Evolutionary conservation across 2,888 invertebrate genomes (phyloP), one percentile per base, ranked within the genome.

Genomic region (Hoplodrina blanda): DNA sequence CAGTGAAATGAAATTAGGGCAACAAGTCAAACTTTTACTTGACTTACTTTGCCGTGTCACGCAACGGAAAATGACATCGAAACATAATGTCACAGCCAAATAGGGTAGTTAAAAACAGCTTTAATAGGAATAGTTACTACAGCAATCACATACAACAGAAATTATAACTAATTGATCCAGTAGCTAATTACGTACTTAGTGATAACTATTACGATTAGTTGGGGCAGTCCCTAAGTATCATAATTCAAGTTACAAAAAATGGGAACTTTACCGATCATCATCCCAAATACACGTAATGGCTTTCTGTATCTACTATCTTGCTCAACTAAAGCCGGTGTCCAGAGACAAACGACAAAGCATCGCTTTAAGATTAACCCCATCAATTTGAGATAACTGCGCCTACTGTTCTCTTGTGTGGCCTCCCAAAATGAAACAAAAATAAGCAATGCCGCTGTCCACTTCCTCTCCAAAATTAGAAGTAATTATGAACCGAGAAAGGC

Each of bases 1-100:
- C 89, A 91, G 82, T 89, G 85, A 92, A 94, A 91, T 90, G 87
- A 93, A 94, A 95, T 94, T 92, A 92, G 93, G 93, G 90, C 90
- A 92, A 92, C 91, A 93, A 92, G 91, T 91, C 92, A 90, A 93
- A 93, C 86, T 92, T 92, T 90, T 85, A 84, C 85, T 89, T 94
- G 94, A 94, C 90, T 94, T 93, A 95, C 92, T 91, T 91, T 87
- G 79, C 83, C 80, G 82, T 83, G 90, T 91, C 95, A 95, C 95
- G 95, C 95, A 89, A 94, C 79, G 75, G 81, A 83, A 86, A 91
- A 91, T 88, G 90, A 92, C 91, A 91, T 87, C 87, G 87, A 84
- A 89, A 91, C 90, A 91, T 91, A 88, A 91, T 91, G 90, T 91
- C 85, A 83, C 78, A 87, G 81, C 82, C 85, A 89, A 90, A 88